These are phyloP conservation scores for Turdus rufiventris DNA, from an alignment of 2,113 vertebrate genomes.

Conservation along the genomic window DNA sequence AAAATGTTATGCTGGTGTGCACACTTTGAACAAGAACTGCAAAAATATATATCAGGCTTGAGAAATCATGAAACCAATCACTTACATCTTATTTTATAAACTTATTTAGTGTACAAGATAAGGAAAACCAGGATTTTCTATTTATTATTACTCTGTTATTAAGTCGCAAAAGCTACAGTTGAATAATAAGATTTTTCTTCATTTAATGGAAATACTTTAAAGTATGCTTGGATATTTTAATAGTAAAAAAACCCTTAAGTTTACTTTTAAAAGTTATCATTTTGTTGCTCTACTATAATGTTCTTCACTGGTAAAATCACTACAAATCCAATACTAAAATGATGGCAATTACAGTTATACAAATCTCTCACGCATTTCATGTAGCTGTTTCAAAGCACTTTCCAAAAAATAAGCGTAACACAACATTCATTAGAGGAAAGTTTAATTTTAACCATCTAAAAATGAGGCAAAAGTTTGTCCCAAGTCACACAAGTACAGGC, in stretches of 20 bases:
- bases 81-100: not conserved
- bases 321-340: not conserved
- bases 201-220: not conserved
- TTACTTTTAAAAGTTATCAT: not conserved
- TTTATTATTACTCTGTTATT: not conserved
- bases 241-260: not conserved
- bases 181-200: not conserved
- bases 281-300: not conserved
- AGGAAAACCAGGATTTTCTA: not conserved
- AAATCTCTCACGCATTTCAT: not conserved
- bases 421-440: not conserved
- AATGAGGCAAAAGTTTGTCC: not conserved
- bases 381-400: not conserved
- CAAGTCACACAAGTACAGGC: not conserved
- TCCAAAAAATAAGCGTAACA: not conserved
- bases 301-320: not conserved
- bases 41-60: not conserved
- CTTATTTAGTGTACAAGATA: not conserved
- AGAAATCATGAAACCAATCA: not conserved
- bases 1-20: not conserved
- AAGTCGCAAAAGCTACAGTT: not conserved
- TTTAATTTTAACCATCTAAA: not conserved
- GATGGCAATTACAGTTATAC: not conserved
- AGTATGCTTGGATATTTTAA: not conserved
- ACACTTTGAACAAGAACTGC: not conserved